Evolutionary conservation across 2,797 vertebrate genomes (phyloP).

Genomic region (Eospalax fontanierii): DNA sequence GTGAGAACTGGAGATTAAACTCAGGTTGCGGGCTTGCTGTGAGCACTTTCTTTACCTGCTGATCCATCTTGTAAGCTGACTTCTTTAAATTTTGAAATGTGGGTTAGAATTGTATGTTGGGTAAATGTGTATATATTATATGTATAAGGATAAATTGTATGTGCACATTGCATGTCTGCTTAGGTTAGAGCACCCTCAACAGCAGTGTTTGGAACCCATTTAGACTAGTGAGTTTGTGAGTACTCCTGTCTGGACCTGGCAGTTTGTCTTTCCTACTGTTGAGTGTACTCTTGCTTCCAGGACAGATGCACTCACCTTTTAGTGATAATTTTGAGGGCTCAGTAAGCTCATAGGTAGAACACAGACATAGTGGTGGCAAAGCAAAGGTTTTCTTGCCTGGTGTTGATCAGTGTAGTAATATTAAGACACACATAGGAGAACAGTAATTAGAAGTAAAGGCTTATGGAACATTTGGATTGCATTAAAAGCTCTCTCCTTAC

Average conservation of each 20-base stretch:
- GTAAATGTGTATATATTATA: background rate
- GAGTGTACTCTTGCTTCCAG: background rate
- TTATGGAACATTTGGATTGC: background rate
- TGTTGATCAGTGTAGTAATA: background rate
- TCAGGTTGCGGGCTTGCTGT: background rate
- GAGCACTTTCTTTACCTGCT: background rate
- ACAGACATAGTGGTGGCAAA: background rate
- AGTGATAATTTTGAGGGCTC: background rate
- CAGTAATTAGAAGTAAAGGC: background rate
- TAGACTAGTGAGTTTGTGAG: rapidly evolving
- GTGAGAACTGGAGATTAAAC: background rate
- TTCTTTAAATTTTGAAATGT: conserved; percentile 42
- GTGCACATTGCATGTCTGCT: background rate
- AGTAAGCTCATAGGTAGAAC: background rate
- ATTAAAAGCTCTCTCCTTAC: background rate
- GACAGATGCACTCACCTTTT: background rate
- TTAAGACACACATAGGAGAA: background rate
- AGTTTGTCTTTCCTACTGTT: background rate
- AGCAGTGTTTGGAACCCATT: background rate
- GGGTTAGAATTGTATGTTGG: background rate
- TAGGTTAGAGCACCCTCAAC: background rate
- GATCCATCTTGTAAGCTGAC: background rate
- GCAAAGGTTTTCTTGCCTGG: background rate
- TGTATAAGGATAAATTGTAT: background rate
- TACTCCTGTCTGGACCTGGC: background rate